Percentiles rank a stretch among this genome's conserved stretches.
Evolutionary conservation across 2,113 vertebrate species (phyloP).

Genomic region (Anhinga rufa): DNA sequence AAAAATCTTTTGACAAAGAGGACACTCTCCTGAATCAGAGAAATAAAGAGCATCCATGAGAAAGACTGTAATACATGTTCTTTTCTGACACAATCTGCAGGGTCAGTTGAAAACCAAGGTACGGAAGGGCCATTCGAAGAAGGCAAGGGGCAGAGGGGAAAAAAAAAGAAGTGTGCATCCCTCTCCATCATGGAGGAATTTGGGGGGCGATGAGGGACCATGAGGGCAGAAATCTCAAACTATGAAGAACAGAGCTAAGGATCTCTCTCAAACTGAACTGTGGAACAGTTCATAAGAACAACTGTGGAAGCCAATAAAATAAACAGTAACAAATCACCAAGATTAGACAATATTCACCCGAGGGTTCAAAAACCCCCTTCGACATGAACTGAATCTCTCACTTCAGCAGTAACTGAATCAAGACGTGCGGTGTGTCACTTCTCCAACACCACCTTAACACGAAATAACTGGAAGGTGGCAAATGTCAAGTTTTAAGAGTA

Average conservation of each 20-base stretch:
- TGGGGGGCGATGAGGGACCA: background rate
- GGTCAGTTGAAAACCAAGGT: background rate
- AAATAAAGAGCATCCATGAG: background rate
- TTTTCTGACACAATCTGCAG: background rate
- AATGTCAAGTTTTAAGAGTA: background rate
- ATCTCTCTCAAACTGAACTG: background rate
- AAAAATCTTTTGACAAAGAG: background rate
- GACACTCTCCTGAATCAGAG: background rate
- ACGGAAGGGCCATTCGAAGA: background rate
- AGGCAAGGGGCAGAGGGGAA: background rate
- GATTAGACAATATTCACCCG: background rate
- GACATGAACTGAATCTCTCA: background rate
- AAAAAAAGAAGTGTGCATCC: background rate
- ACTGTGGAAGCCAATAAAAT: background rate
- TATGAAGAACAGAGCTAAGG: background rate
- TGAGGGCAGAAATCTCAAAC: background rate
- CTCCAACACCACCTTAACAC: background rate
- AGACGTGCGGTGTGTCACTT: rapidly evolving
- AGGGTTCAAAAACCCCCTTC: background rate
- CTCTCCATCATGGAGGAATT: background rate
- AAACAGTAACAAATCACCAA: background rate
- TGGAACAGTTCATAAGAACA: background rate
- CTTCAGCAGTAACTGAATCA: background rate
- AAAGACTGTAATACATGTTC: background rate
- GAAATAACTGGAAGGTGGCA: background rate